phyloP scores from a whole-genome alignment of 2,797 vertebrate genomes.

The Hippocampus kuda region DNA sequence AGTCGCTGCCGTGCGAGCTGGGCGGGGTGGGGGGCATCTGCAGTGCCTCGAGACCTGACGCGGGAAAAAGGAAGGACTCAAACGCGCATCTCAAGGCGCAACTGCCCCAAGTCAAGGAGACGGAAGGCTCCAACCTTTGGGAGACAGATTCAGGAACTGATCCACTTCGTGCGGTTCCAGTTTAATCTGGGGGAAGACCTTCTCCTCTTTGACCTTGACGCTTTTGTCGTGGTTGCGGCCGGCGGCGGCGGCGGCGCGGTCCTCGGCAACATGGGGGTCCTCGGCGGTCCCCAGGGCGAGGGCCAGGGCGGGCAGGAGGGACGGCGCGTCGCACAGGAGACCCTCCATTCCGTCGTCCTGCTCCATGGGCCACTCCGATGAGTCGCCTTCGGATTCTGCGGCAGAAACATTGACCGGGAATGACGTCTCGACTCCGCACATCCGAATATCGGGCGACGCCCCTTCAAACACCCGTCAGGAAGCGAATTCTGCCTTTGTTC shows the following conservation, averaged over 20 bases:
- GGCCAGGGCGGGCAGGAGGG: conserved; percentile 76
- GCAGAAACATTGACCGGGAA: not conserved
- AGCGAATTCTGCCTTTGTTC: conserved; percentile 18
- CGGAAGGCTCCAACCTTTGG: conserved; percentile 75
- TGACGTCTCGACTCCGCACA: too few relatives aligned
- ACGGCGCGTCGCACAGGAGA: conserved; percentile 68
- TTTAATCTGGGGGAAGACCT: conserved; percentile 82
- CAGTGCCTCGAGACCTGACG: conserved; percentile 75
- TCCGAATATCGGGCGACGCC: not conserved
- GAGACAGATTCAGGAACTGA: conserved; percentile 91
- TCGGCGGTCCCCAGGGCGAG: conserved; percentile 51
- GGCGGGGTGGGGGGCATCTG: conserved; percentile 95
- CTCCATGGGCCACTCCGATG: conserved; percentile 76
- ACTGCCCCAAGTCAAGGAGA: too few relatives aligned
- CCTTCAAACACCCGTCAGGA: too few relatives aligned
- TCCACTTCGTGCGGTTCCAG: conserved; percentile 97
- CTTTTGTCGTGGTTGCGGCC: conserved; percentile 40
- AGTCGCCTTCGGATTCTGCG: conserved; percentile 73
- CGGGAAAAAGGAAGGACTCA: not conserved
- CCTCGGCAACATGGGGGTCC: conserved; percentile 22
- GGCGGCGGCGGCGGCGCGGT: not conserved
- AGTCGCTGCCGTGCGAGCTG: conserved; percentile 93
- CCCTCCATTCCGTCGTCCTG: conserved; percentile 76
- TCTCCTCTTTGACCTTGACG: conserved; percentile 72
- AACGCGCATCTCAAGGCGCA: too few relatives aligned